These are phyloP conservation scores for Elachura formosa DNA, from an alignment of 2,113 vertebrate genomes.

Conservation along the genomic window DNA sequence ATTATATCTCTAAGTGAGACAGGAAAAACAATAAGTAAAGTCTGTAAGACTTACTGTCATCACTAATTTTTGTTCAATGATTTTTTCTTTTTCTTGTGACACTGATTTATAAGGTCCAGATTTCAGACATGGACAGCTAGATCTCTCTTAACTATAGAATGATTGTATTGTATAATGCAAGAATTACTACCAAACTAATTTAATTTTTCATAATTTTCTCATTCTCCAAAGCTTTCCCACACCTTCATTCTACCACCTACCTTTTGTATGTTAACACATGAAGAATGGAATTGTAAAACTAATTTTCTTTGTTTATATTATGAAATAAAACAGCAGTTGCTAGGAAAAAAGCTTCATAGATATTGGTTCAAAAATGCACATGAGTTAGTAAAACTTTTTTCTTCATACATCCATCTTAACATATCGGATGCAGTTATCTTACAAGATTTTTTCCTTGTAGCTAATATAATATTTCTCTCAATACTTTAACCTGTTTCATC, in stretches of 20 bases:
- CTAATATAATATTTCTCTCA: not conserved
- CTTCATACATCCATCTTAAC: not conserved
- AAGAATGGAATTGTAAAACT: not conserved
- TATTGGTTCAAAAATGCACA: not conserved
- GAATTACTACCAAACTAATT: not conserved
- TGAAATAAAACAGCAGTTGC: not conserved
- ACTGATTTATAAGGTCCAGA: not conserved
- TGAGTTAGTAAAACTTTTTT: not conserved
- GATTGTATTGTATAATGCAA: not conserved
- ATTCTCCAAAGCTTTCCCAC: not conserved
- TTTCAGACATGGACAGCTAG: not conserved
- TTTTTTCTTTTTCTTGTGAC: not conserved
- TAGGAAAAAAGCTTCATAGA: not conserved
- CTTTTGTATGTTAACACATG: not conserved
- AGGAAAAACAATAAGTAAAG: not conserved
- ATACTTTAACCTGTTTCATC: not conserved
- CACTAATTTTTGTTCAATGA: not conserved
- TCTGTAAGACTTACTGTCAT: not conserved
- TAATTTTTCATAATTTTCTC: not conserved
- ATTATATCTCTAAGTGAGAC: not conserved
- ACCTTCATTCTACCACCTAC: not conserved
- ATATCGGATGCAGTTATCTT: not conserved
- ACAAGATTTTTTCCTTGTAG: not conserved
- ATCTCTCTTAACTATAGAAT: not conserved
- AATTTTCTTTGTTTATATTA: not conserved